phyloP scores from a whole-genome alignment of 2,797 vertebrate genomes.

The Microctenopoma stevenorrisi region DNA sequence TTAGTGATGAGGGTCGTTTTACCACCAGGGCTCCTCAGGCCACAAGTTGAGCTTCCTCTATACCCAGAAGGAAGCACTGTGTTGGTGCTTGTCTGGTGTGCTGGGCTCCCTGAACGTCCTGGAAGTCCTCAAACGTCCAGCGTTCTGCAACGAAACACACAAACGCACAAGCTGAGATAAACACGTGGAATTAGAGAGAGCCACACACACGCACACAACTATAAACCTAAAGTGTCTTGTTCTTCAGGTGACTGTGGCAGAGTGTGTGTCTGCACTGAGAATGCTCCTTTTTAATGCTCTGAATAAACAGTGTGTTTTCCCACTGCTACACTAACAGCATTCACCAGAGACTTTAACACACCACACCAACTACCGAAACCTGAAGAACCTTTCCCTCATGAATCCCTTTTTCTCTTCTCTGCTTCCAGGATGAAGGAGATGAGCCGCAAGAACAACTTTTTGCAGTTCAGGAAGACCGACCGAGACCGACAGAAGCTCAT shows the following conservation, averaged over 20 bases:
- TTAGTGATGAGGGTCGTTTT: constrained; percentile 4
- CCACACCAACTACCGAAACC: not conserved
- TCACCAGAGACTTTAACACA: not conserved
- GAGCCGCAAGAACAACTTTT: constrained; percentile 94
- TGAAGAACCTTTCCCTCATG: no score
- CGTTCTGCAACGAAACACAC: constrained; percentile 37
- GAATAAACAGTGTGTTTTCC: constrained; percentile 24
- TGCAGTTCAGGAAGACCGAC: constrained; percentile 96
- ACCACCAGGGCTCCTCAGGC: constrained; percentile 8
- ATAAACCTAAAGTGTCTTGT: not conserved
- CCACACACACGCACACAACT: not conserved
- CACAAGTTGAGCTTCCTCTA: constrained; percentile 36
- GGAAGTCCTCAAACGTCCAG: constrained; percentile 36
- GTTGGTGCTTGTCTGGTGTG: constrained; percentile 46
- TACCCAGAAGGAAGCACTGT: constrained; percentile 59
- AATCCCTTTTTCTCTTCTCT: no score
- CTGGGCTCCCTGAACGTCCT: constrained; percentile 26
- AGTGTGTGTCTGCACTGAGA: constrained; percentile 22
- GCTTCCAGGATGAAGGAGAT: constrained; percentile 92
- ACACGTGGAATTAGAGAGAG: constrained; percentile 26
- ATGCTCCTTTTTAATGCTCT: not conserved
- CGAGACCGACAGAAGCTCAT: constrained; percentile 95
- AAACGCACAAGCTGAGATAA: constrained; percentile 8
- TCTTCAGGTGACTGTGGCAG: not conserved
- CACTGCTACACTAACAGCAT: not conserved